Conservation (phyloP, 1,140 invertebrate species). For the Rhysida immarginata region DNA sequence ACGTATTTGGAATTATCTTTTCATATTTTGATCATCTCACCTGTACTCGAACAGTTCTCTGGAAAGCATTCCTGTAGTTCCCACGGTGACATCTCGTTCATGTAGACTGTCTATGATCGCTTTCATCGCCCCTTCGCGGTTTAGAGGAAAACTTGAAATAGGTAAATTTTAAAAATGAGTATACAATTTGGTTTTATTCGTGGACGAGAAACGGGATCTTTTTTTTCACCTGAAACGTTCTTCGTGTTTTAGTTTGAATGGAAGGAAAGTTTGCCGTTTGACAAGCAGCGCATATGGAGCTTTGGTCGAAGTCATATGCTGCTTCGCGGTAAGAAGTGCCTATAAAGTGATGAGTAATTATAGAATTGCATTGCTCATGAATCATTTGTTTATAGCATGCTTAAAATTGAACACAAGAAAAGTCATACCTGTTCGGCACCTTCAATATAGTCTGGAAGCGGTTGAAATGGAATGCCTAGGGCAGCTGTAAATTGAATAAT, state of each 20-base stretch:
- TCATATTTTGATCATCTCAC: too few relatives aligned
- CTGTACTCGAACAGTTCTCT: constrained; percentile 29
- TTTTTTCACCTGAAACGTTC: too few relatives aligned
- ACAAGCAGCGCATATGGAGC: constrained; percentile 33
- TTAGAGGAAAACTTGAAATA: constrained; percentile 21
- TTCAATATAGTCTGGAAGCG: constrained; percentile 32
- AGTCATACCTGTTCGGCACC: constrained; percentile 27
- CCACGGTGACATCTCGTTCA: constrained; percentile 29
- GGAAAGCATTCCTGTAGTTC: constrained; percentile 34
- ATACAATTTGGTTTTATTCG: too few relatives aligned
- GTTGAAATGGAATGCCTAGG: constrained; percentile 32
- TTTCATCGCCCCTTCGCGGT: constrained; percentile 27
- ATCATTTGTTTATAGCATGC: too few relatives aligned
- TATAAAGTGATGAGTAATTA: too few relatives aligned
- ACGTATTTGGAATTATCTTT: too few relatives aligned
- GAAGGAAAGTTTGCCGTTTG: constrained; percentile 31
- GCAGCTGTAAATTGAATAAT: constrained; percentile 30
- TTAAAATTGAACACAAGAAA: too few relatives aligned
- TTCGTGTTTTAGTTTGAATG: constrained; percentile 25
- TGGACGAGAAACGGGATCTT: too few relatives aligned
- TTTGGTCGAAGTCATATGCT: constrained; percentile 29
- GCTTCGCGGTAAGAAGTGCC: constrained; percentile 29
- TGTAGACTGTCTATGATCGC: constrained; percentile 22
- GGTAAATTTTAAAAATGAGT: too few relatives aligned
- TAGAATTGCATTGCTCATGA: too few relatives aligned